Conservation (phyloP, 2,113 vertebrate genomes). For the Aegotheles bennettii region DNA sequence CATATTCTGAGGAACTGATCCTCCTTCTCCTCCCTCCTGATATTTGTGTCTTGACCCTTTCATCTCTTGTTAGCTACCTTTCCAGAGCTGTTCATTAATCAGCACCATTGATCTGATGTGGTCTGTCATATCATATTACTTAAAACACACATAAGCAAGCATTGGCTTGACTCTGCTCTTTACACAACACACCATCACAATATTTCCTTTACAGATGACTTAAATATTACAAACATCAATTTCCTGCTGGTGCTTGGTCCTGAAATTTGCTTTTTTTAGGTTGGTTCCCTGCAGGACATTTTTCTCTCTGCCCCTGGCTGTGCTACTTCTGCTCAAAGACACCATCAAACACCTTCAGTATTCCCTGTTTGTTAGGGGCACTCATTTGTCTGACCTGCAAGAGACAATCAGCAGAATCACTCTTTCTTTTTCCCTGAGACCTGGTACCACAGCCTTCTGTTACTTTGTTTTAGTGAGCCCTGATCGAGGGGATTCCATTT, state of each 20-base stretch:
- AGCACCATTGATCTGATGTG: conserved; percentile 45
- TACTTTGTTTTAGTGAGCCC: conserved; percentile 6
- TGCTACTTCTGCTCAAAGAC: background rate
- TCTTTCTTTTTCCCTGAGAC: background rate
- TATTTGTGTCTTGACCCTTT: conserved; percentile 53
- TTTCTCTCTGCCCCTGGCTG: background rate
- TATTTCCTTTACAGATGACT: conserved; percentile 30
- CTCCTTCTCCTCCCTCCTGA: conserved; percentile 41
- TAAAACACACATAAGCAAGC: conserved; percentile 18
- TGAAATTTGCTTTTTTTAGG: background rate
- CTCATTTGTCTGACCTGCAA: background rate
- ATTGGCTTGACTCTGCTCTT: background rate
- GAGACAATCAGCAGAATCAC: background rate
- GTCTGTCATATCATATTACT: conserved; percentile 46
- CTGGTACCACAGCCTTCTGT: background rate
- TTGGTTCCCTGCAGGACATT: background rate
- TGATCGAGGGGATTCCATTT: background rate
- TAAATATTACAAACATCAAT: conserved; percentile 5
- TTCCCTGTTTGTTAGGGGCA: background rate
- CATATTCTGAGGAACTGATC: conserved; percentile 19
- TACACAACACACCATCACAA: background rate
- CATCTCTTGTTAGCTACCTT: conserved; percentile 38
- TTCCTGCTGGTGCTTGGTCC: background rate
- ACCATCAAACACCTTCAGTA: background rate
- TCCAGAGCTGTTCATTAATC: conserved; percentile 58